Base-by-base conservation (phyloP, 2,113 vertebrate genomes). In the Cheilinus undulatus region DNA sequence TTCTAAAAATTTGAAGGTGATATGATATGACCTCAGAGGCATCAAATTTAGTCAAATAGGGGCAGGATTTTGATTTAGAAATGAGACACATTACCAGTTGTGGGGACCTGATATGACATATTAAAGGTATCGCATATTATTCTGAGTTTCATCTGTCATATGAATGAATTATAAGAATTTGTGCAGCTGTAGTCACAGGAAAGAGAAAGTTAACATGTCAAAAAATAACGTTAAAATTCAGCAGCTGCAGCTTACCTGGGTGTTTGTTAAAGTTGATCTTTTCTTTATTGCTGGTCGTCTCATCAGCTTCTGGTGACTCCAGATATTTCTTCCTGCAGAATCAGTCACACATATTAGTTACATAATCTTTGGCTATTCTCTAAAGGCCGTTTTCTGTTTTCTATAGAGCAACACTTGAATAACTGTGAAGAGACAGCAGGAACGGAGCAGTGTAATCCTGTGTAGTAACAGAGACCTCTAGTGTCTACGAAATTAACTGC, bases 311-410 rank as follows among this genome's bases (percentile, higher is more conserved):
- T 22, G 76, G 63, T 9, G 76, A 69, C 76, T 94, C 94, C 73
- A 94, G 57, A 51, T 94, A 89, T 56, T 94, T 94, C 87, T 94
- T 90, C 91, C 95, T 96, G 82, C 65, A 66, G 64, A 7, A 63
- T 50, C 48, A 58, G 38, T 67, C 28, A 84, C n/a, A 49, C 56
- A 48, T 30, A 72, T 61, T 14, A 51, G 63, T 72, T 28, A 68
- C 4, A 78, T 30, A 13, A 76, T 71, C 60, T 36, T 23, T 54
- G 27, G 32, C 10, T 30, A 4, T 20, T 62, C 40, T 54, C 42
- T 38, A 3, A 36, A 42, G 20, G 38, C 23, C 59, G 26, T 15
- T 52, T 63, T 40, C n/a, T 45, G 12, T n/a, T 56, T 48, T 28
- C 40, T 34, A 1, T 13, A 17, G 19, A 49, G 36, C 52, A 0